Conservation (phyloP, 2,888 invertebrate species). For the Scaptomyza cyrtandrae region DNA sequence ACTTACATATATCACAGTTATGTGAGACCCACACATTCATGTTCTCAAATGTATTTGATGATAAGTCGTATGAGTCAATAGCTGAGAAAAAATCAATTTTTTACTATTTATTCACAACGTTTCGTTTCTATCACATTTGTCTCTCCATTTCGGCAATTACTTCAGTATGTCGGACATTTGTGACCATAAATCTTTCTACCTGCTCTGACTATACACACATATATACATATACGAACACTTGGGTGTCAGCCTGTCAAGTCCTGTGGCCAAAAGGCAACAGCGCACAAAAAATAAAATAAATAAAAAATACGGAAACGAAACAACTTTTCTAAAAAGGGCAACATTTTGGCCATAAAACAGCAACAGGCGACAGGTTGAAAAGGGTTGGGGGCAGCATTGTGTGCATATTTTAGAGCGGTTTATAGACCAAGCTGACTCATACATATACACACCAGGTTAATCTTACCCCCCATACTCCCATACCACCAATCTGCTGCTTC, state of each 20-base stretch:
- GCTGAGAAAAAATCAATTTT: slow-evolving; percentile 36
- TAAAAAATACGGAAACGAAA: slow-evolving; percentile 1
- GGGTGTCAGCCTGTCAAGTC: slow-evolving; percentile 41
- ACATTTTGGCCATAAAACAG: slow-evolving; percentile 58
- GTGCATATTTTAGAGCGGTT: slow-evolving; percentile 57
- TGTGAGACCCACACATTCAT: not conserved
- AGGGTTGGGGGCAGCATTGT: slow-evolving; percentile 28
- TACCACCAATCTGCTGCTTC: not conserved
- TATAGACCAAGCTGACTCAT: slow-evolving; percentile 50
- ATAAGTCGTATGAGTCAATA: slow-evolving; percentile 17
- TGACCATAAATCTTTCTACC: slow-evolving; percentile 61
- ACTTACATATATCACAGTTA: not conserved
- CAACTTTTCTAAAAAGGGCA: slow-evolving; percentile 39
- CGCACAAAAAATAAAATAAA: slow-evolving; percentile 6
- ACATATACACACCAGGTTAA: slow-evolving; percentile 10
- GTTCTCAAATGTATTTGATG: slow-evolving; percentile 4
- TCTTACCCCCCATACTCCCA: not conserved
- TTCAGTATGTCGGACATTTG: slow-evolving; percentile 48
- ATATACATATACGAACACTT: slow-evolving; percentile 1
- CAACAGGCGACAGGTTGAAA: slow-evolving; percentile 50
- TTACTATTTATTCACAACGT: slow-evolving; percentile 21
- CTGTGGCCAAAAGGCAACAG: slow-evolving; percentile 45
- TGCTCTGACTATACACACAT: slow-evolving; percentile 6
- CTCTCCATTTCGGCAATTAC: slow-evolving; percentile 65
- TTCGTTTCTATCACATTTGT: slow-evolving; percentile 27